Percentiles rank a stretch among this genome's conserved stretches.
phyloP scores from a whole-genome alignment of 2,113 vertebrate species.

The Gorsachius goisagi region DNA sequence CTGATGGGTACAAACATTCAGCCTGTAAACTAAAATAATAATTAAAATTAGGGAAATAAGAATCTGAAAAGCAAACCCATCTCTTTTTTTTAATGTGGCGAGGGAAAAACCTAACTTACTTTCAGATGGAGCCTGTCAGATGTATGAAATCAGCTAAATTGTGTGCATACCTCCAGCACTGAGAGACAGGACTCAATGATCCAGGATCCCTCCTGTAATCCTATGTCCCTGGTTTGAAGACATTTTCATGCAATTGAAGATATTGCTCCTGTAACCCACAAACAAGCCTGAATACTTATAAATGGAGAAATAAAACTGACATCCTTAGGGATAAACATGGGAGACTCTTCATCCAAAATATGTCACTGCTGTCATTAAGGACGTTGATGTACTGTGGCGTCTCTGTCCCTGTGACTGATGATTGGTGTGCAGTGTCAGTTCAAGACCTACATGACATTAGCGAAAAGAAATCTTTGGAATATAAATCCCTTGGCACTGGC shows the following conservation, averaged over 20 bases:
- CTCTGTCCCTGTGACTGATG: background rate
- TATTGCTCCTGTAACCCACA: background rate
- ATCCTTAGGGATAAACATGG: background rate
- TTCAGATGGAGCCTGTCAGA: background rate
- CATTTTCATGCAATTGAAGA: background rate
- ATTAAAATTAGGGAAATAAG: background rate
- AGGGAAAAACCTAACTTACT: background rate
- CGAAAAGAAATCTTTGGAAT: constrained; percentile 3
- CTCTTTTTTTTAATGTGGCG: background rate
- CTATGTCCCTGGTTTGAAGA: background rate
- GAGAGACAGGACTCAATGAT: background rate
- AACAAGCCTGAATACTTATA: background rate
- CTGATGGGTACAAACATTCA: background rate
- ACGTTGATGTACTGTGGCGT: background rate
- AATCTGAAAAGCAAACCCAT: background rate
- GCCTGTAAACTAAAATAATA: background rate
- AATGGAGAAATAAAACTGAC: background rate
- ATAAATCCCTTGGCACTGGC: background rate
- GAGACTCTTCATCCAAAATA: background rate
- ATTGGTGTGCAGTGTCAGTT: background rate
- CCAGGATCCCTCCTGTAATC: background rate
- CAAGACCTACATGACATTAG: background rate
- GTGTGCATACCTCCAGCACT: accelerated
- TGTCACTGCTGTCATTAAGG: constrained; percentile 1
- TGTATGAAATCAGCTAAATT: background rate